Evolutionary conservation across 2,888 invertebrate species (phyloP), one percentile per base, ranked within the genome.

Genomic region (Nomada lathburiana): DNA sequence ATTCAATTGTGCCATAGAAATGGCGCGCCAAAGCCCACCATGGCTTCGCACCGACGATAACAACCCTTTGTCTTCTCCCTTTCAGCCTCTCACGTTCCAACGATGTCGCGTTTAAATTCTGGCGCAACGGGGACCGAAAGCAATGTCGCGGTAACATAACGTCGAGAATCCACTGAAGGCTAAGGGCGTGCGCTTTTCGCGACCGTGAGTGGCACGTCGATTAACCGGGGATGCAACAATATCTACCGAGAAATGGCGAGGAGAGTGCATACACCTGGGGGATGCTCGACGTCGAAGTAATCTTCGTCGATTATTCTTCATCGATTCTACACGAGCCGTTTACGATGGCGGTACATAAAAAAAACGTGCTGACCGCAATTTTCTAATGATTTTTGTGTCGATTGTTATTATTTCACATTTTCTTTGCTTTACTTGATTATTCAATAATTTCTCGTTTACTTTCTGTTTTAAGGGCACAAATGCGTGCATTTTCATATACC

Each of bases 161-260:
- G 55, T 10, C n/a, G 59, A 26, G 71, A 71, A 76, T 60, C 23
- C n/a, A 67, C 36, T 47, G 13, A 13, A 13, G 60, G 47, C 42
- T 16, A 16, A 20, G 71, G 20, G 26, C 59, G 59, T 55, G 47
- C 62, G 65, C 16, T 75, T 68, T 53, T 16, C n/a, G 42, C 16
- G 36, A 20, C 18, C 20, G 18, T 63, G 68, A 64, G 63, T 52
- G 78, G 52, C 74, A 69, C 57, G 75, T 69, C 74, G 74, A 79
- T 79, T 69, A 79, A 79, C 42, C 57, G 50, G 69, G 26, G 50
- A 55, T 42, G 52, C 44, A 78, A 78, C 72, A 52, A 62, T 62
- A 47, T 62, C 47, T 67, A 18, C 47, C 7, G 47, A 29, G 18
- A 29, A 55, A 73, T 47, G 55, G 47, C 29, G 67, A 60, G 16